phyloP scores from a whole-genome alignment of 2,113 vertebrate species.

The Diadophis punctatus region DNA sequence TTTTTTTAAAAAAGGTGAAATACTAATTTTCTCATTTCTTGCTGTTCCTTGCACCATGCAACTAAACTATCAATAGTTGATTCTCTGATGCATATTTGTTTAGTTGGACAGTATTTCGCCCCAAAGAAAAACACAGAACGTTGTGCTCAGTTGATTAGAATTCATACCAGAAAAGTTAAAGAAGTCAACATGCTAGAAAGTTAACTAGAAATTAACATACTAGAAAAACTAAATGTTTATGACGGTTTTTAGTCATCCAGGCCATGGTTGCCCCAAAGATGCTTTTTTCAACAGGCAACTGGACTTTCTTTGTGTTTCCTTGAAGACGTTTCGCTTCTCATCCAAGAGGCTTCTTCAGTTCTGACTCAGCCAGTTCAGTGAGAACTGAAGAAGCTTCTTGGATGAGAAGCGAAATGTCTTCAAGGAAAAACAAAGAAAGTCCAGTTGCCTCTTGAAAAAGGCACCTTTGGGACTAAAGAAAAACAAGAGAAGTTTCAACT shows the following conservation, averaged over 20 bases:
- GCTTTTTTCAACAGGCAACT: not conserved
- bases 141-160: not conserved
- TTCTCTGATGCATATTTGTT: not conserved
- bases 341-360: not conserved
- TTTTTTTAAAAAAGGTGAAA: too few relatives aligned
- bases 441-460: not conserved
- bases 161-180: not conserved
- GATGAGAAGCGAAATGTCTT: not conserved
- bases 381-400: not conserved
- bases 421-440: not conserved
- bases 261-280: not conserved
- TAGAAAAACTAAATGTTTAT: not conserved
- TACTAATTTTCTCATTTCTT: not conserved
- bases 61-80: not conserved
- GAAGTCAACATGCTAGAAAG: not conserved
- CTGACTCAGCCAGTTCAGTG: not conserved
- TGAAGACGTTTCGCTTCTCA: not conserved
- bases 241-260: not conserved
- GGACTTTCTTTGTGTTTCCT: not conserved
- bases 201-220: not conserved
- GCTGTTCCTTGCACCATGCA: not conserved
- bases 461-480: not conserved
- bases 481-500: not conserved
- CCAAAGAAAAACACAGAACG: not conserved
- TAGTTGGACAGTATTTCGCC: not conserved